Conservation (phyloP, 2,888 invertebrate genomes). For the Torymus tubicola region DNA sequence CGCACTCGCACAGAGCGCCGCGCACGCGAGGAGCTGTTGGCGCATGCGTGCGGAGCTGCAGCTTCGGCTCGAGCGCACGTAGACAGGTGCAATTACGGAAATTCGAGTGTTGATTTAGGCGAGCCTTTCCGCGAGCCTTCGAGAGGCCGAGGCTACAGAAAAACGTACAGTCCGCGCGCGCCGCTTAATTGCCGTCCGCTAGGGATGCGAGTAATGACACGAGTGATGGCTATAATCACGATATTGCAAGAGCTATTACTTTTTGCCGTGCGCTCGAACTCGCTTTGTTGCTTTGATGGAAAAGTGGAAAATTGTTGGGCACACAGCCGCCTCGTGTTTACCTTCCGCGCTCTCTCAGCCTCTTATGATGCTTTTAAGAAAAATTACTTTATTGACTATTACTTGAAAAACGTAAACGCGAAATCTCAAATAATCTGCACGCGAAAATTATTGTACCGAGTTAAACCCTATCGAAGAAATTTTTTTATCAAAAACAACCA, state of each 20-base stretch:
- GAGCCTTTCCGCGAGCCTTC: constrained; percentile 3
- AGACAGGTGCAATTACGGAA: constrained; percentile 39
- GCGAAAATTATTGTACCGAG: too few species aligned
- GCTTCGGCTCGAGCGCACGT: constrained; percentile 61
- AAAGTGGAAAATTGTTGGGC: constrained; percentile 25
- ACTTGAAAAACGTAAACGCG: background rate
- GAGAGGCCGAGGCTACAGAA: background rate
- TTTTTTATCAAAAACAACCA: too few species aligned
- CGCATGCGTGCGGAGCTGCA: constrained; percentile 61
- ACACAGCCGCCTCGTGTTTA: background rate
- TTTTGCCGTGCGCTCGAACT: background rate
- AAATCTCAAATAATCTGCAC: too few species aligned
- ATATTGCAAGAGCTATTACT: constrained; percentile 10
- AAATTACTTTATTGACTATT: constrained; percentile 21
- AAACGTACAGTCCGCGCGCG: background rate
- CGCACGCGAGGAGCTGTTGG: background rate
- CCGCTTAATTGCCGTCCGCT: constrained; percentile 12
- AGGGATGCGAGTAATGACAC: constrained; percentile 20
- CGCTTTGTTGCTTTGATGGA: background rate
- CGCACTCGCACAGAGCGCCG: background rate
- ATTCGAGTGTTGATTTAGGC: constrained; percentile 42
- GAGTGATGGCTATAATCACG: constrained; percentile 37
- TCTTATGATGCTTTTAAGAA: background rate
- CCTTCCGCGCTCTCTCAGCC: background rate
- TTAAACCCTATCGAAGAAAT: too few species aligned